phyloP scores from a whole-genome alignment of 2,888 invertebrate species.

The Latrodectus elegans region DNA sequence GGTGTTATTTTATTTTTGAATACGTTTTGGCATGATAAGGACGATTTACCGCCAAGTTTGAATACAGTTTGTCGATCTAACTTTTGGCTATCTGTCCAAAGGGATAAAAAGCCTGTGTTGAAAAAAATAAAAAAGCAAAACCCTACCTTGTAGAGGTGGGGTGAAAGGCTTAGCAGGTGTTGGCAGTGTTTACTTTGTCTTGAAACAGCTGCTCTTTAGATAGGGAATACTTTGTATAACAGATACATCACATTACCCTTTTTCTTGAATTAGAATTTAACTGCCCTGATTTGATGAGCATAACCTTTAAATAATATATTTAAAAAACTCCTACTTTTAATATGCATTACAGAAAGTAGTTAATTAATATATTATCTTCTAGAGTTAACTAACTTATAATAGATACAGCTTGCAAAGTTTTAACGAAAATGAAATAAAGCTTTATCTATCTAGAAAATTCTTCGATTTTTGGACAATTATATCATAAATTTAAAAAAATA shows the following conservation, averaged over 20 bases:
- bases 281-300: not conserved
- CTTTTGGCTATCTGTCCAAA: not conserved
- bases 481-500: too few species aligned
- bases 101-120: not conserved
- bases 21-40: too few species aligned
- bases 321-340: too few species aligned
- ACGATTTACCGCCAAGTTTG: constrained; percentile 26
- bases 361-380: too few species aligned
- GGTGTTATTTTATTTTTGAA: too few species aligned
- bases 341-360: too few species aligned
- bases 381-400: too few species aligned
- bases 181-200: constrained; percentile 40
- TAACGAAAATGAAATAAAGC: too few species aligned
- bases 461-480: too few species aligned
- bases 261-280: not conserved
- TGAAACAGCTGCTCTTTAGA: constrained; percentile 51
- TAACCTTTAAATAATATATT: not conserved
- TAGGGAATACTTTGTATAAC: not conserved
- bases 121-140: constrained; percentile 8
- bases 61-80: too few species aligned
- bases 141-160: constrained; percentile 28
- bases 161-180: constrained; percentile 63
- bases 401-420: too few species aligned
- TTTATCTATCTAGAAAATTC: too few species aligned
- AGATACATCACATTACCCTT: not conserved